Percentiles rank a stretch among this genome's conserved stretches.
phyloP scores from a whole-genome alignment of 2,797 vertebrate species.

The Danio albolineatus region DNA sequence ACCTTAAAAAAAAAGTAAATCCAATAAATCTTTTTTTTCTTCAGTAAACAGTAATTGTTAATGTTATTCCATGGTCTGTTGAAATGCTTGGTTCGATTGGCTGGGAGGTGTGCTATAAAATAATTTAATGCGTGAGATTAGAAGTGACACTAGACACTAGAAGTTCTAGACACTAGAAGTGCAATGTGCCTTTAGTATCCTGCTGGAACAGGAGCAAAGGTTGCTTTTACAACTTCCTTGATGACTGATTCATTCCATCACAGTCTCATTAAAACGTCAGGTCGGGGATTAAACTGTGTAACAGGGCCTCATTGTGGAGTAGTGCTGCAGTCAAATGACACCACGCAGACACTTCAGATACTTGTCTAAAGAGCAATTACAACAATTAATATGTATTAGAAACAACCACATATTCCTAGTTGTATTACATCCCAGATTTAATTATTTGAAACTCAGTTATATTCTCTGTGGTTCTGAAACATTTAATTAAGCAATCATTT shows the following conservation, averaged over 20 bases:
- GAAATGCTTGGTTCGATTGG: too few species aligned
- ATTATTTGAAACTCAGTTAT: not conserved
- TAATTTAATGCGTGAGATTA: too few species aligned
- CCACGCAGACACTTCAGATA: not conserved
- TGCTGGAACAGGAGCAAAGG: slow-evolving; percentile 36
- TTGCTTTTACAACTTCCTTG: slow-evolving; percentile 41
- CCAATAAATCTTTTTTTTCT: too few species aligned
- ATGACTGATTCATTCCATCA: slow-evolving; percentile 19
- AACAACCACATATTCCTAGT: not conserved
- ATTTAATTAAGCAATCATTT: not conserved
- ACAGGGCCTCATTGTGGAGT: not conserved
- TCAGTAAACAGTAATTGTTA: too few species aligned
- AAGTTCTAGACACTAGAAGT: not conserved
- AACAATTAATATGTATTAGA: not conserved
- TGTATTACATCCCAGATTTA: not conserved
- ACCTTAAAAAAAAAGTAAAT: too few species aligned
- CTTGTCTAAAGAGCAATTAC: not conserved
- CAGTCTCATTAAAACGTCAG: slow-evolving; percentile 33
- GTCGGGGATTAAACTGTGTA: slow-evolving; percentile 1
- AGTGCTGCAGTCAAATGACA: not conserved
- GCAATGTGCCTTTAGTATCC: slow-evolving; percentile 18
- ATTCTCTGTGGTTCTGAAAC: slow-evolving; percentile 1
- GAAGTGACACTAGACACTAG: too few species aligned
- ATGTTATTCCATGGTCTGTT: too few species aligned
- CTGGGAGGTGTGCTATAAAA: too few species aligned